Percentiles rank a stretch among this genome's conserved stretches.
phyloP scores from a whole-genome alignment of 1,140 invertebrate genomes.

The Nasonia giraulti region DNA sequence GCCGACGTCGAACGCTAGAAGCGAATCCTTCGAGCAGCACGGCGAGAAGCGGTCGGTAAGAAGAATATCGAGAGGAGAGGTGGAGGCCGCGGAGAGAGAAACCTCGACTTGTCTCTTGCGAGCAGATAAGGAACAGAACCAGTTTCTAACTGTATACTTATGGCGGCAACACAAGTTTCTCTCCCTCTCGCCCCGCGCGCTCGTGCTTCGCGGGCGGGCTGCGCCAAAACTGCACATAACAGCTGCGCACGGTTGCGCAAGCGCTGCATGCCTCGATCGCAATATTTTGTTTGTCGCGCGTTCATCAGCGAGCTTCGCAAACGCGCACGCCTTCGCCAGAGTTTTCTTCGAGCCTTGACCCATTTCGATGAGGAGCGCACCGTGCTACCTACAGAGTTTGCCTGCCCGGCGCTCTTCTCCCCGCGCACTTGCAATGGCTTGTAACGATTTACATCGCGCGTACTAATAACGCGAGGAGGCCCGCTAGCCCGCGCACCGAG shows the following conservation, averaged over 20 bases:
- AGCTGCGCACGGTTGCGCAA: too few relatives aligned
- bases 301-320: neutral
- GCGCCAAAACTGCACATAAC: too few relatives aligned
- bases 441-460: neutral
- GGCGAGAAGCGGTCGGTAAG: conserved; percentile 3
- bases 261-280: neutral
- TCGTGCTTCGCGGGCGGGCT: too few relatives aligned
- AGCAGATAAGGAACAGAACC: too few relatives aligned
- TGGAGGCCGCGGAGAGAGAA: conserved; percentile 44
- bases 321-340: neutral
- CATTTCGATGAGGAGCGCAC: neutral
- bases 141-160: conserved; percentile 55
- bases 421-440: neutral
- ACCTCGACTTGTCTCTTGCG: conserved; percentile 45
- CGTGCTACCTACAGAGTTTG: too few relatives aligned
- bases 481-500: neutral
- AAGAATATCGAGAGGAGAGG: conserved; percentile 37
- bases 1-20: too few relatives aligned
- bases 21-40: too few relatives aligned
- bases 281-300: conserved; percentile 13
- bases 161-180: neutral
- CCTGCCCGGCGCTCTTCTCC: too few relatives aligned
- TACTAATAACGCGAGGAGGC: conserved; percentile 6
- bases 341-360: conserved; percentile 22
- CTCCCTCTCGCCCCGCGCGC: too few relatives aligned